These are phyloP conservation scores for Otolemur crassicaudatus DNA, from an alignment of 2,797 vertebrate genomes.

Conservation along the genomic window DNA sequence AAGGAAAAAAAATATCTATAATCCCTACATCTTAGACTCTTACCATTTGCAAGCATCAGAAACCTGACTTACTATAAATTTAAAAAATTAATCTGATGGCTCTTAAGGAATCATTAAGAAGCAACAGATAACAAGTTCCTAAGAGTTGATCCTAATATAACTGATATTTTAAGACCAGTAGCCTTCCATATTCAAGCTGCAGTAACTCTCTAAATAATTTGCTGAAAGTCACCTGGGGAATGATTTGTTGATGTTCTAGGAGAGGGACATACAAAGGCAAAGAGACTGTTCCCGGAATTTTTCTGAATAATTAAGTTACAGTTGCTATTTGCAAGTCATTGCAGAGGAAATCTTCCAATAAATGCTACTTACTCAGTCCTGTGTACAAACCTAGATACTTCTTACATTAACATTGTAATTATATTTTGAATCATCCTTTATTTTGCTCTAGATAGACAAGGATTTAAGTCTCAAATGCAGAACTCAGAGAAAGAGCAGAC, in stretches of 20 bases:
- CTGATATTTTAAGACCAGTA: neutral
- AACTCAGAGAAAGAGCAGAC: neutral
- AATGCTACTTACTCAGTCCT: neutral
- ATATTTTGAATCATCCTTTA: conserved; percentile 1
- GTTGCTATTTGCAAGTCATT: conserved; percentile 45
- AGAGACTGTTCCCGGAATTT: neutral
- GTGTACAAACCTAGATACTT: neutral
- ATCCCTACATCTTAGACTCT: neutral
- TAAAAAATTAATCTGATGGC: neutral
- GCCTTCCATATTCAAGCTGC: neutral
- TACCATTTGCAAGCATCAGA: neutral
- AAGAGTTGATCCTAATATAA: neutral
- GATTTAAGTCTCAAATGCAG: neutral
- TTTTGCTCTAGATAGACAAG: conserved; percentile 41
- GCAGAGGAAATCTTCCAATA: neutral
- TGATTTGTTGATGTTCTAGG: neutral
- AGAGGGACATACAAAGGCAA: neutral
- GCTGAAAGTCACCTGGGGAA: neutral
- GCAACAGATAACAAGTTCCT: neutral
- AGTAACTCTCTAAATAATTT: conserved; percentile 3
- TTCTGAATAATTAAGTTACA: conserved; percentile 54
- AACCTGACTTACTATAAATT: neutral
- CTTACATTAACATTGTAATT: neutral
- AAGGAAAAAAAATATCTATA: neutral
- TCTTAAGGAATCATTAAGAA: neutral